Conservation (phyloP, 2,113 vertebrate species). For the Urocynchramus pylzowi region DNA sequence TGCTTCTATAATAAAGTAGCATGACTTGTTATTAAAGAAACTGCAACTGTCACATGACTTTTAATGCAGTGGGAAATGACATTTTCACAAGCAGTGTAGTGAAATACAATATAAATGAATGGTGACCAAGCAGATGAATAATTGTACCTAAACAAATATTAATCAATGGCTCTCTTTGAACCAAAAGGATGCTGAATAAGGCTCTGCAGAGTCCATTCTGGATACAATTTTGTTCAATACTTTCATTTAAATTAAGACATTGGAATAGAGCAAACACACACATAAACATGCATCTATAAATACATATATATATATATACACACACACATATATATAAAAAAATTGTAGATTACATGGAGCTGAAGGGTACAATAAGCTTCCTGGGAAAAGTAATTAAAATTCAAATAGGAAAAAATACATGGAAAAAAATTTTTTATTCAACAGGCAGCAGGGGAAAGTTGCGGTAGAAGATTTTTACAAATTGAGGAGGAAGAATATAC, state of each 20-base stretch:
- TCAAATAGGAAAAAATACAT: background rate
- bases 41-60: background rate
- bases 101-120: background rate
- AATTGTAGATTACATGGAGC: background rate
- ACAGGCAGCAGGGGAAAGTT: background rate
- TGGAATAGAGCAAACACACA: background rate
- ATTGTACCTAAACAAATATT: background rate
- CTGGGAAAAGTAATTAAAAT: background rate
- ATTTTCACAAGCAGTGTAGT: background rate
- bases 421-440: background rate
- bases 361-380: background rate
- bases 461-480: background rate
- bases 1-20: background rate
- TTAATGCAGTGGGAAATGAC: background rate
- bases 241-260: background rate
- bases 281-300: background rate
- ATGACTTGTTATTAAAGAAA: background rate
- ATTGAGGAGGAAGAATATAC: background rate
- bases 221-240: background rate
- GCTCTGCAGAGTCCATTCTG: background rate
- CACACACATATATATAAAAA: too few species aligned
- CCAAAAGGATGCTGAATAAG: background rate
- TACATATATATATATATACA: background rate
- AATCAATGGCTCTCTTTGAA: background rate
- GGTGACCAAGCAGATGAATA: background rate